Evolutionary conservation across 2,113 vertebrate genomes (phyloP).

Genomic region (Xenopus laevis): DNA sequence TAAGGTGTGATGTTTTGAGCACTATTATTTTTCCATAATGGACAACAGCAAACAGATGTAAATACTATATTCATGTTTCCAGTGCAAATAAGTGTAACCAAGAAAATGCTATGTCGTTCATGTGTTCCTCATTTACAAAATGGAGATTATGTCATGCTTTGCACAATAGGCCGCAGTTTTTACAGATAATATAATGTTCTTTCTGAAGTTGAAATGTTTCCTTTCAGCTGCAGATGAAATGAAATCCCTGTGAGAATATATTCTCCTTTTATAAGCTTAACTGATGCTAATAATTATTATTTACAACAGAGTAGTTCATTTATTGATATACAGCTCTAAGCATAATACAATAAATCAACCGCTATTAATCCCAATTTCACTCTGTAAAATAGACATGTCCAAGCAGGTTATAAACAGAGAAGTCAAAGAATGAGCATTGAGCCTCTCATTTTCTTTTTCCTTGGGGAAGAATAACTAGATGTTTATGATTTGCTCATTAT

Average conservation of each 20-base stretch:
- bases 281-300: constrained; percentile 14
- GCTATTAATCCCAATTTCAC: background rate
- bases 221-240: constrained; percentile 14
- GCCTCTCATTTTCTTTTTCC: too few species aligned
- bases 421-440: too few species aligned
- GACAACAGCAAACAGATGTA: too few species aligned
- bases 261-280: background rate
- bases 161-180: background rate
- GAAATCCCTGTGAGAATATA: constrained; percentile 10
- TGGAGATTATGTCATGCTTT: constrained; percentile 10
- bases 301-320: background rate
- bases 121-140: constrained; percentile 28
- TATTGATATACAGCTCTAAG: background rate
- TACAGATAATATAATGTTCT: constrained; percentile 10
- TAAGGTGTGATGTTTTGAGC: too few species aligned
- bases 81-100: constrained; percentile 1
- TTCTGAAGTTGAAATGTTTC: constrained; percentile 21
- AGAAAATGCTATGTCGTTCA: constrained; percentile 7
- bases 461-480: too few species aligned
- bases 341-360: background rate
- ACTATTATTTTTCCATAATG: too few species aligned
- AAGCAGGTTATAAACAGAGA: too few species aligned
- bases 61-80: too few species aligned
- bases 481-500: too few species aligned
- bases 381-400: background rate